A percentile compares a stretch with the other conserved stretches of the same genome.
phyloP scores from a whole-genome alignment of 2,113 vertebrate species.

The Bettongia penicillata region DNA sequence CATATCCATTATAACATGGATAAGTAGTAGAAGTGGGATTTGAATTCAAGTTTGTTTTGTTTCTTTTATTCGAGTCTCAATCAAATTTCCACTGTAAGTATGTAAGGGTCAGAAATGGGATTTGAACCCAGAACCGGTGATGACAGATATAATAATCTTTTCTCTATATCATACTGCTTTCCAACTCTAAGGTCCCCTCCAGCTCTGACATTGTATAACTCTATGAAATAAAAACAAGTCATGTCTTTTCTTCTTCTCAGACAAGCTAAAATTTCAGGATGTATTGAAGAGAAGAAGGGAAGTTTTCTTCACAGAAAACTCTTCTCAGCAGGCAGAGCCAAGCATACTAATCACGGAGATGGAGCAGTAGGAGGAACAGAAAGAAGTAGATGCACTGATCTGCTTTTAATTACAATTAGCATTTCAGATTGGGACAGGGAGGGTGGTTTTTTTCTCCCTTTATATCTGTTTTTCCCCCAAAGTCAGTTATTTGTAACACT shows the following conservation, averaged over 20 bases:
- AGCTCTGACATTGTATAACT: not conserved
- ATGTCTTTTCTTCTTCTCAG: not conserved
- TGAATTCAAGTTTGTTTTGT: not conserved
- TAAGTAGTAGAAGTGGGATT: not conserved
- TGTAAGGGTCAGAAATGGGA: not conserved
- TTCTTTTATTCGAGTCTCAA: not conserved
- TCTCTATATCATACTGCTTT: not conserved
- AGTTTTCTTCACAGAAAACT: not conserved
- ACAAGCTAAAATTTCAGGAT: not conserved
- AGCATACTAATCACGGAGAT: not conserved
- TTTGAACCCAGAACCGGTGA: not conserved
- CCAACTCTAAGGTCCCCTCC: not conserved
- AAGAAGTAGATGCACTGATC: not conserved
- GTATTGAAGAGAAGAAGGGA: not conserved
- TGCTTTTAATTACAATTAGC: not conserved
- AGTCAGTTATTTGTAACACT: not conserved
- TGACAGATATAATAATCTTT: not conserved
- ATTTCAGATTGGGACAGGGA: not conserved
- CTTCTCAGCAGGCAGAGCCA: not conserved
- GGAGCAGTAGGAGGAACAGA: not conserved
- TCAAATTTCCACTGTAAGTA: not conserved
- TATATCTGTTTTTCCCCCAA: conserved; percentile 7
- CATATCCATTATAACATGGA: not conserved
- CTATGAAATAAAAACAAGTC: not conserved
- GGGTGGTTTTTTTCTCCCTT: not conserved